Evolutionary conservation across 2,113 vertebrate species (phyloP).

Genomic region (Balaeniceps rex): DNA sequence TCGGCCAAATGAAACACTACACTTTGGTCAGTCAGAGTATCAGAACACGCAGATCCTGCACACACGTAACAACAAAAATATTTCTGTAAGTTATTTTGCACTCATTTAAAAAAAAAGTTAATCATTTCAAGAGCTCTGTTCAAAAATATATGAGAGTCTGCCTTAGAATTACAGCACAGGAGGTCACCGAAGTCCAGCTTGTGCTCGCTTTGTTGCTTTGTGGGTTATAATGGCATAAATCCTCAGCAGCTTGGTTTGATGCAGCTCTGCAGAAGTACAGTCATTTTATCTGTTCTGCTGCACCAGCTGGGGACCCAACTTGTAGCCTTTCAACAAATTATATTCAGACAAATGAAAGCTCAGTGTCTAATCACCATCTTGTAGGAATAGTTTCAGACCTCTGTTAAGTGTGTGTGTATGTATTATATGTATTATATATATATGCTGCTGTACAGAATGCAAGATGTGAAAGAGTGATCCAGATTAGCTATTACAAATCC

Average conservation of each 20-base stretch:
- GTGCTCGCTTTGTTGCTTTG: rapidly evolving
- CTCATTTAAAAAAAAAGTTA: background rate
- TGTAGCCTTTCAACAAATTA: background rate
- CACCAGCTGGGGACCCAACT: background rate
- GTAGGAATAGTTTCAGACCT: background rate
- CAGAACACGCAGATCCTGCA: background rate
- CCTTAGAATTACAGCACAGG: background rate
- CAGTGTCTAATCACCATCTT: background rate
- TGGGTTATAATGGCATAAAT: background rate
- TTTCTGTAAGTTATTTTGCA: background rate
- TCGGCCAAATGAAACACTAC: background rate
- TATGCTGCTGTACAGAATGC: background rate
- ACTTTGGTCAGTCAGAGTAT: background rate
- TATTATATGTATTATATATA: background rate
- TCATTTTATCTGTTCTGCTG: background rate
- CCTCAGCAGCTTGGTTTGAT: background rate
- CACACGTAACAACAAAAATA: background rate
- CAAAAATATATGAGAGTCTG: background rate
- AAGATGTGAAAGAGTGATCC: background rate
- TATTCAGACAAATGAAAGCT: background rate
- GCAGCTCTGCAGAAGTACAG: background rate
- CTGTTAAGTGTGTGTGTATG: background rate
- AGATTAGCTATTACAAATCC: background rate
- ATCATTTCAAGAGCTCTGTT: background rate
- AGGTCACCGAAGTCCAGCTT: background rate